A percentile compares a stretch with the other conserved stretches of the same genome.
phyloP scores from a whole-genome alignment of 2,888 invertebrate genomes.

The Chaetogeoica ovagalla region DNA sequence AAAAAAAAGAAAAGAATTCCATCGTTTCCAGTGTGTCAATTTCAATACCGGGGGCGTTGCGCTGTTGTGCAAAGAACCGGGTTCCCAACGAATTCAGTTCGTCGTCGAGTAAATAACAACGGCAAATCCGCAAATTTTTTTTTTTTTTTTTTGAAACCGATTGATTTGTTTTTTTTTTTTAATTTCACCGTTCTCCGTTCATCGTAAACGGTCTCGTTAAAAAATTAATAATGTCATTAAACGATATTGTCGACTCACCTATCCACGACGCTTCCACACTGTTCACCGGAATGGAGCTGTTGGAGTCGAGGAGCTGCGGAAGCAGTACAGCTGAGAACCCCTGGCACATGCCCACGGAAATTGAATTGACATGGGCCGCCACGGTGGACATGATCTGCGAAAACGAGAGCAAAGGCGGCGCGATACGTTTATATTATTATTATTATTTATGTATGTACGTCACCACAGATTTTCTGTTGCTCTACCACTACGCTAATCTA shows the following conservation, averaged over 20 bases:
- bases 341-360: constrained; percentile 75
- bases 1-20: too few relatives aligned
- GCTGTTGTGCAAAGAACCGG: too few relatives aligned
- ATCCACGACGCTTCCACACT: constrained; percentile 73
- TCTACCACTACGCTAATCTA: constrained; percentile 4
- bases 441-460: not conserved
- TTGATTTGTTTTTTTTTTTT: not conserved
- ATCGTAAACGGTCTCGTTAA: too few relatives aligned
- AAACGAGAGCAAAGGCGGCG: constrained; percentile 23
- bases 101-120: too few relatives aligned
- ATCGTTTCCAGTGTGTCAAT: too few relatives aligned
- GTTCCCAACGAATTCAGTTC: too few relatives aligned
- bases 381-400: constrained; percentile 70
- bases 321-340: constrained; percentile 76
- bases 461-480: not conserved
- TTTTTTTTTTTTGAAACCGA: constrained; percentile 11
- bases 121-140: too few relatives aligned
- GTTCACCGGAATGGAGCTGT: constrained; percentile 60
- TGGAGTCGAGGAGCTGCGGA: constrained; percentile 65
- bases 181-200: not conserved
- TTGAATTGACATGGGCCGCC: constrained; percentile 74
- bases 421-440: too few relatives aligned
- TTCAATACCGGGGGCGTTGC: too few relatives aligned
- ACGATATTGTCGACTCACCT: constrained; percentile 61
- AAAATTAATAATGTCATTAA: too few relatives aligned